Base-by-base conservation (phyloP, 2,888 invertebrate genomes). In the Synergus itoensis region DNA sequence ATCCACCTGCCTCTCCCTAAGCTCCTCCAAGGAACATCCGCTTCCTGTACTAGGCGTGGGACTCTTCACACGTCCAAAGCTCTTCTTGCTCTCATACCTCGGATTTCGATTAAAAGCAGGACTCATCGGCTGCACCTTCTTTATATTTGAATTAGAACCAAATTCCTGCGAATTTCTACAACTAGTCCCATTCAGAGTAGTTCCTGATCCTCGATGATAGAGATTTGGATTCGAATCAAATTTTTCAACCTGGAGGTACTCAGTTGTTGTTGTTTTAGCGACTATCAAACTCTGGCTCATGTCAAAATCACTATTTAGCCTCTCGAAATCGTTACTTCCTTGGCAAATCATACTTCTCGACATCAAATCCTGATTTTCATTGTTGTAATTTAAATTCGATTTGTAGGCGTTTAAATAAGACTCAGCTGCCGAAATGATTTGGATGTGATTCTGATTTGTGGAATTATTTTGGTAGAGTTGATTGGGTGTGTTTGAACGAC, bases 81-180 rank as follows among this genome's bases (percentile, higher is more conserved):
- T 76, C 45, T 85, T 84, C 77, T 87, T 89, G 28, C 89, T 89
- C 76, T 90, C 89, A 83, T 91, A 91, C 75, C 89, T 90, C 0
- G 93, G 93, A 86, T 94, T 93, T 21, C 94, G 92, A 89, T 94
- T 93, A 84, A 93, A 94, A 40, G 93, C 93, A 0, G 94, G 94
- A 83, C 94, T 93, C 2, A 94, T 94, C 8, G 92, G 89, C 43
- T 81, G 91, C 36, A 92, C 90, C 65, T 92, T 91, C 77, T 90
- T 91, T 5, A 87, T 84, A 63, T 87, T 88, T 14, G 89, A 86
- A 82, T 85, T 89, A 21, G 90, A 90, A 9, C 88, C 88, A 76
- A 87, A 88, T 63, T 43, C 79, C 12, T 86, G 88, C 45, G 75
- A 75, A 41, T 67, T 79, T 64, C 77, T 76, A 18, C 62, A 60